A percentile compares a stretch with the other conserved stretches of the same genome.
Evolutionary conservation across 2,888 invertebrate genomes (phyloP).

Genomic region (Physocephala rufipes): DNA sequence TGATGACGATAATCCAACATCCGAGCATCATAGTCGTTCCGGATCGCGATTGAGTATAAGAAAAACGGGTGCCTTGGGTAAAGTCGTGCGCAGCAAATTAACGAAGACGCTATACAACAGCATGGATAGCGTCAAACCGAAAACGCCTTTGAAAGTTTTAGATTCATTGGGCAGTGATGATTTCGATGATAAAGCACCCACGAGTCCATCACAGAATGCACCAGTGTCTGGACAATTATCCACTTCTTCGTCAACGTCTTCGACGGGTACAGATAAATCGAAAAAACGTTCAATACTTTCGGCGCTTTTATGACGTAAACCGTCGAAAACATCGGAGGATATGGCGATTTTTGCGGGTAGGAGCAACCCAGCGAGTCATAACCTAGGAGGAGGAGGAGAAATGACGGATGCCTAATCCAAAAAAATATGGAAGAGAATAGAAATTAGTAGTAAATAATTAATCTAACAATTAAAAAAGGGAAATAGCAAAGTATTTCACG

Average conservation of each 20-base stretch:
- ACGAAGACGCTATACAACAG: constrained; percentile 69
- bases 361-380: constrained; percentile 50
- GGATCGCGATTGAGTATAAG: constrained; percentile 67
- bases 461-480: no score
- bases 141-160: constrained; percentile 59
- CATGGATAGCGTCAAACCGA: constrained; percentile 64
- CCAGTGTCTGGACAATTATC: constrained; percentile 55
- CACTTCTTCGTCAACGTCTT: constrained; percentile 58
- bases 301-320: constrained; percentile 66
- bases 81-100: constrained; percentile 68
- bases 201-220: constrained; percentile 58
- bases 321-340: constrained; percentile 61
- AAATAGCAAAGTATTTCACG: no score
- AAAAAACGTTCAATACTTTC: constrained; percentile 66
- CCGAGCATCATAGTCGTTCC: constrained; percentile 59
- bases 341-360: constrained; percentile 54
- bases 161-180: constrained; percentile 62
- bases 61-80: constrained; percentile 68
- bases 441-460: no score
- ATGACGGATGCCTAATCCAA: constrained; percentile 58
- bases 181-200: constrained; percentile 63
- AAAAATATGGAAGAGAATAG: neutral
- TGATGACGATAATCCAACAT: constrained; percentile 65
- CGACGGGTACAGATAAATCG: constrained; percentile 56
- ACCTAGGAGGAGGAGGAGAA: constrained; percentile 56